Percentiles rank a stretch among this genome's conserved stretches.
Evolutionary conservation across 2,888 invertebrate species (phyloP).

Genomic region (Nymphalis c-album): DNA sequence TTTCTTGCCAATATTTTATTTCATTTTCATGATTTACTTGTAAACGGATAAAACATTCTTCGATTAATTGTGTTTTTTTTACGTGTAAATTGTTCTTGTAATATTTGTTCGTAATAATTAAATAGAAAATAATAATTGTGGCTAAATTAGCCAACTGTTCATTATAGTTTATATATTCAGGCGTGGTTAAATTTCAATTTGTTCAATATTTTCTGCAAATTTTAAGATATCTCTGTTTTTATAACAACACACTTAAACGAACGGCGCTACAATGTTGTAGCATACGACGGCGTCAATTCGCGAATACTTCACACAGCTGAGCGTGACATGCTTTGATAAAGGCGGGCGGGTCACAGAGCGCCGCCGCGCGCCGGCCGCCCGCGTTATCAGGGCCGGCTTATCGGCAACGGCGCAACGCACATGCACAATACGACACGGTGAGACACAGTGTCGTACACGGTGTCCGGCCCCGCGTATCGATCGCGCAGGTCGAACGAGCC

Average conservation of each 20-base stretch:
- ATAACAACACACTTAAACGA: not conserved
- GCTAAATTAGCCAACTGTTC: no score
- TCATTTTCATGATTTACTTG: not conserved
- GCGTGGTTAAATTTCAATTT: no score
- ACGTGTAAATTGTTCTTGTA: no score
- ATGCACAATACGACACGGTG: not conserved
- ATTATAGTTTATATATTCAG: no score
- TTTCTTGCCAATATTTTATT: slow-evolving; percentile 5
- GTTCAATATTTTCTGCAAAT: no score
- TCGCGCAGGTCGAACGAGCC: slow-evolving; percentile 79
- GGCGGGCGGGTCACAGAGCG: slow-evolving; percentile 37
- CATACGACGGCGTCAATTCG: slow-evolving; percentile 25
- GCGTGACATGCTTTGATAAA: slow-evolving; percentile 41
- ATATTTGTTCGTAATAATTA: no score
- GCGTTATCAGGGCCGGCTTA: slow-evolving; percentile 12
- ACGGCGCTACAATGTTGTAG: slow-evolving; percentile 32
- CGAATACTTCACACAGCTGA: slow-evolving; percentile 39
- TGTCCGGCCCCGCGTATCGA: not conserved
- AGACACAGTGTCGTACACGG: slow-evolving; percentile 11
- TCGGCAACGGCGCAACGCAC: not conserved
- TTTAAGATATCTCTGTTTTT: not conserved
- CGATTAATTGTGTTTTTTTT: no score
- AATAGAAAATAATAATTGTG: no score
- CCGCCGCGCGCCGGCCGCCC: slow-evolving; percentile 14
- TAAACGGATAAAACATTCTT: no score